Evolutionary conservation across 2,113 vertebrate genomes (phyloP), one percentile per base, ranked within the genome.

Genomic region (Pandion haliaetus): DNA sequence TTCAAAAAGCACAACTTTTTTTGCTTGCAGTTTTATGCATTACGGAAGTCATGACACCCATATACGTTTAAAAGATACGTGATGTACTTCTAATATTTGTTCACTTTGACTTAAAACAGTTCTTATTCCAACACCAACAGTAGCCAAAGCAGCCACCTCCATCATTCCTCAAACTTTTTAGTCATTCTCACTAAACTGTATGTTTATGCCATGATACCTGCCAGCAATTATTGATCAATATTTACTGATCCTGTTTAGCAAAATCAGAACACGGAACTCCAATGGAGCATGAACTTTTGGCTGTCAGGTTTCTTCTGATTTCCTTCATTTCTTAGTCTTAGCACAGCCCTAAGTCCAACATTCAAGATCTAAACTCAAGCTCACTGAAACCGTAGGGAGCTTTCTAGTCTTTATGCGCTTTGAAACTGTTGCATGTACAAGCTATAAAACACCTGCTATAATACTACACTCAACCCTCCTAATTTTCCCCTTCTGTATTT

Each of bases 1-100:
- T 93, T 97, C 72, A 66, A 88, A 78, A 82, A 88, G 42, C n/a
- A 40, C 12, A 90, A 84, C n/a, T 82, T 95, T 67, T 86, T 96
- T 96, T 92, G 83, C 36, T 76, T 44, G 49, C 42, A 77, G 23
- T 67, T 61, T 67, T 77, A 47, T 57, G 3, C 25, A 86, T 80
- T 87, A 15, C 28, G 49, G 73, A 96, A 93, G 82, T 73, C 72
- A n/a, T 44, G 62, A 71, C 85, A 94, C 42, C 34, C 61, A 80
- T 67, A 54, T 86, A 93, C 2, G 2, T 77, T 78, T 90, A 83
- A 82, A 90, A 82, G 50, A 86, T 6, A 38, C 3, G 9, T 87
- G 63, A 90, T 40, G 32, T 73, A 94, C 85, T 77, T 72, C n/a
- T 63, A 95, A 52, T 87, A 91, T 96, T 94, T 90, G 55, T 81